phyloP scores from a whole-genome alignment of 2,888 invertebrate genomes.

The Mesopsocus fuscifrons region DNA sequence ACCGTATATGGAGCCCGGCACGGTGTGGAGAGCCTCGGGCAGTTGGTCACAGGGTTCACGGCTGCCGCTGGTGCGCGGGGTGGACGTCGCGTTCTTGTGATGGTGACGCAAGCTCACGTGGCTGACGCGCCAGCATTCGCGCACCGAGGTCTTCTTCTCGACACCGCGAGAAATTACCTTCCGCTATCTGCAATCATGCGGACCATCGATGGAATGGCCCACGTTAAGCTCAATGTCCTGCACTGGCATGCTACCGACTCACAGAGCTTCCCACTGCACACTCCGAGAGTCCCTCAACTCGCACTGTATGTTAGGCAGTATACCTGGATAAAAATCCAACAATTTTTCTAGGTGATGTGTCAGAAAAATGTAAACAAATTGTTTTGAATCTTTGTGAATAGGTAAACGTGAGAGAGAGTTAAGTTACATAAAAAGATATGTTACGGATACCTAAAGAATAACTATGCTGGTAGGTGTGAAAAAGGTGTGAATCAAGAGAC shows the following conservation, averaged over 20 bases:
- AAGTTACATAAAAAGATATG: not conserved
- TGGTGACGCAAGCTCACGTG: constrained; percentile 40
- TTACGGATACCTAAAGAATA: not conserved
- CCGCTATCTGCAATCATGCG: constrained; percentile 44
- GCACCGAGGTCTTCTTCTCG: constrained; percentile 74
- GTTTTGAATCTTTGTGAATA: not conserved
- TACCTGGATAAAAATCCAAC: no score
- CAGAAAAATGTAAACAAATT: no score
- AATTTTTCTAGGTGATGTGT: no score
- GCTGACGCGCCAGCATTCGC: constrained; percentile 61
- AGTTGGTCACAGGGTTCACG: constrained; percentile 26
- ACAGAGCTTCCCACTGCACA: constrained; percentile 78
- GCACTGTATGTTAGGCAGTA: constrained; percentile 47
- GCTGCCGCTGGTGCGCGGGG: constrained; percentile 3
- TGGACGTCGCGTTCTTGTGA: constrained; percentile 25
- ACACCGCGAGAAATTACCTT: constrained; percentile 76
- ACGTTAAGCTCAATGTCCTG: constrained; percentile 76
- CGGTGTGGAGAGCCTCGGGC: constrained; percentile 54
- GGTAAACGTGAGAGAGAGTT: not conserved
- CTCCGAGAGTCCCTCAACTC: constrained; percentile 51
- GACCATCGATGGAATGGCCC: constrained; percentile 69
- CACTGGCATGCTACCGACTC: constrained; percentile 88
- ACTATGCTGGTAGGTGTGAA: no score
- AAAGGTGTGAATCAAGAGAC: no score
- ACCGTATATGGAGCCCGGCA: constrained; percentile 35